Evolutionary conservation across 2,797 vertebrate genomes (phyloP), one percentile per base, ranked within the genome.

Genomic region (Loris lydekkerianus): DNA sequence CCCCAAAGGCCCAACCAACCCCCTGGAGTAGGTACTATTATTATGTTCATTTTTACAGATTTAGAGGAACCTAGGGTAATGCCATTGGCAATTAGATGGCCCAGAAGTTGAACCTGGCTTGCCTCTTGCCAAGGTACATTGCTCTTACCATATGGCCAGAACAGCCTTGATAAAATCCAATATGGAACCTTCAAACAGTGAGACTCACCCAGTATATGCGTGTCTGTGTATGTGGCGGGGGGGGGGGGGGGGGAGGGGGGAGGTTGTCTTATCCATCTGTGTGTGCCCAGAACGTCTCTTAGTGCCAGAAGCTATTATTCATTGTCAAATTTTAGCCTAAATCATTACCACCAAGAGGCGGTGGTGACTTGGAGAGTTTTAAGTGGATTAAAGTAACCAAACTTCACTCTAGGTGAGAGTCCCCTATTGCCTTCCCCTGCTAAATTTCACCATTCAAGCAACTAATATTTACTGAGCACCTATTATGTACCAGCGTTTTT

Each of bases 361-460:
- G 49, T 49, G 49, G n/a, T 27, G 15, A 15, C 11, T 17, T 63
- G 56, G 87, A 77, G 34, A 76, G 53, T 88, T 49, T 84, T 20
- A n/a, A 76, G 31, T 82, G 27, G 25, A 20, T 75, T 37, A 56
- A 18, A 49, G 23, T 61, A 43, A n/a, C 3, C 40, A 86, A 20
- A 58, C 43, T 89, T 76, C 43, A 76, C 1, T 15, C 18, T 25
- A 43, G 61, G 23, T 60, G 17, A 60, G 15, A 67, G 46, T 83
- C 18, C 18, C n/a, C 40, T 81, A 43, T 20, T 43, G 73, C 4
- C 1, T 70, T 65, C 10, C 20, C 43, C 46, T 93, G 37, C 29
- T 85, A 89, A 85, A 70, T 85, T 56, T 75, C 72, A 80, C n/a
- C 40, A 73, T 91, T 46, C 63, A 37, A 61, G 23, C 46, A 84